phyloP scores from a whole-genome alignment of 2,797 vertebrate species.

The Brachyrhaphis roseni region DNA sequence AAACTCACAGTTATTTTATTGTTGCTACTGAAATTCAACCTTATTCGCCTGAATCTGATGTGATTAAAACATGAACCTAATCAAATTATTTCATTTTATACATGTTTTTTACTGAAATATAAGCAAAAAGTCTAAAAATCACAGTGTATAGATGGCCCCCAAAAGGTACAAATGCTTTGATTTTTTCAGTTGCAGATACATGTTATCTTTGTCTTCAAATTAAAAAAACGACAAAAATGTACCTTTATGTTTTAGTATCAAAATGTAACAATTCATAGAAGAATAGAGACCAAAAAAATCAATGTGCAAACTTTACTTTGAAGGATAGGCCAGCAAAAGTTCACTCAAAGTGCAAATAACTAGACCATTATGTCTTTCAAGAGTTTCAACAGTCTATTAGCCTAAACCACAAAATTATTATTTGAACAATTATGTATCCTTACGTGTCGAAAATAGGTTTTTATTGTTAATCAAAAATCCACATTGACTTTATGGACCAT shows the following conservation, averaged over 20 bases:
- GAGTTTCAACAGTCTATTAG: background rate
- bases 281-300: background rate
- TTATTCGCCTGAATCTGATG: slow-evolving; percentile 14
- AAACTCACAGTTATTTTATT: slow-evolving; percentile 24
- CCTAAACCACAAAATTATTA: slow-evolving; percentile 1
- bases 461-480: background rate
- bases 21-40: slow-evolving; percentile 15
- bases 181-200: background rate
- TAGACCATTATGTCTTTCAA: background rate
- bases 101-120: background rate
- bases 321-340: background rate
- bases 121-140: background rate
- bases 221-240: background rate
- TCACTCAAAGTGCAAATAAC: background rate
- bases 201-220: background rate
- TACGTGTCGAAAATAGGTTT: background rate
- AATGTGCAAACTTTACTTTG: background rate
- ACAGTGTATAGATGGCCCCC: too few relatives aligned
- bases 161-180: background rate
- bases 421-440: background rate
- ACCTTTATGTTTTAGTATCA: too few relatives aligned
- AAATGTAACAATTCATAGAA: background rate
- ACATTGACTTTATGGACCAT: background rate
- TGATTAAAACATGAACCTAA: slow-evolving; percentile 4
- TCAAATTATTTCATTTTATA: background rate